phyloP scores from a whole-genome alignment of 1,140 invertebrate genomes.

The Tetramorium parvispinum region DNA sequence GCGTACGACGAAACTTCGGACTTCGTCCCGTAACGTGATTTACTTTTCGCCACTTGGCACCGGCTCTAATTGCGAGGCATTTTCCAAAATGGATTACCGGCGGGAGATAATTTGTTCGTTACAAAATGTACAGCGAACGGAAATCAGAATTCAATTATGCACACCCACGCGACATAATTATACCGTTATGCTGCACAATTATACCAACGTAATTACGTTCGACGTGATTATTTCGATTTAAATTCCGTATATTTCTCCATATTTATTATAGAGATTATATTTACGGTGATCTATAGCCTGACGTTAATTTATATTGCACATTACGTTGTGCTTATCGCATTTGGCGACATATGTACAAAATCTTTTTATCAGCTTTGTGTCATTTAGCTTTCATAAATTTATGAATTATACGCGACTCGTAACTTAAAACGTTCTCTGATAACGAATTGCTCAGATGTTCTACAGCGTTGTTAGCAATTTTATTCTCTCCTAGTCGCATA shows the following conservation, averaged over 20 bases:
- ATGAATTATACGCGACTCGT: neutral
- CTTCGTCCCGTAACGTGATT: constrained; percentile 32
- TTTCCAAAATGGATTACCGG: constrained; percentile 42
- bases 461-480: constrained; percentile 34
- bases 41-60: constrained; percentile 46
- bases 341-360: neutral
- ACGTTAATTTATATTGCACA: neutral
- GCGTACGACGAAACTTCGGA: constrained; percentile 31
- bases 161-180: constrained; percentile 29
- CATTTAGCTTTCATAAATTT: neutral
- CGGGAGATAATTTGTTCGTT: constrained; percentile 21
- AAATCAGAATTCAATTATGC: constrained; percentile 61
- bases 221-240: constrained; percentile 53
- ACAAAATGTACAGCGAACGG: constrained; percentile 50
- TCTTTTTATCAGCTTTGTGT: neutral
- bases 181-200: constrained; percentile 42
- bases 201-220: constrained; percentile 44
- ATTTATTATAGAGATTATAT: constrained; percentile 19
- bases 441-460: constrained; percentile 10
- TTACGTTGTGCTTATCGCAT: neutral
- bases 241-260: constrained; percentile 31
- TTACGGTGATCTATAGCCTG: neutral
- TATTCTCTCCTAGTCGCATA: constrained; percentile 2
- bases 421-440: neutral
- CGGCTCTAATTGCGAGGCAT: constrained; percentile 40